These are phyloP conservation scores for Tylochromis polylepis DNA, from an alignment of 2,113 vertebrate species.

Conservation along the genomic window DNA sequence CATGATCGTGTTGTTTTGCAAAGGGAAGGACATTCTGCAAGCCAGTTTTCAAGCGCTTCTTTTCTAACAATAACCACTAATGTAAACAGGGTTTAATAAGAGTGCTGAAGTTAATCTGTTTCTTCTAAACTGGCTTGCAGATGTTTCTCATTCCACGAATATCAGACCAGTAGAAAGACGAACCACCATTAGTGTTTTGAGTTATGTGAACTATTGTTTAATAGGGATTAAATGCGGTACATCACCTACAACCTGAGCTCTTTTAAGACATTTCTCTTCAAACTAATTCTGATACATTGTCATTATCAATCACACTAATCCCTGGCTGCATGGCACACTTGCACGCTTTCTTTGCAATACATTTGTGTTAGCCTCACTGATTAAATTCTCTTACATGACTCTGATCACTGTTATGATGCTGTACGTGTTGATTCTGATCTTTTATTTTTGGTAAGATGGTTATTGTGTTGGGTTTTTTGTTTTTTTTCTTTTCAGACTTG, in stretches of 20 bases:
- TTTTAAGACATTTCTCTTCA: not conserved
- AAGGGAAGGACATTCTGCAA: conserved; percentile 1
- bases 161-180: not conserved
- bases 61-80: not conserved
- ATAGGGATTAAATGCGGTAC: not conserved
- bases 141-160: not conserved
- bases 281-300: conserved; percentile 31
- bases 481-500: not conserved
- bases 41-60: not conserved
- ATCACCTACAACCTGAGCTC: not conserved
- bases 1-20: not conserved
- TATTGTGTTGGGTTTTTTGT: not conserved
- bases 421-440: not conserved
- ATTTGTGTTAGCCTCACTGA: not conserved
- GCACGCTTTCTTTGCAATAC: conserved; percentile 43
- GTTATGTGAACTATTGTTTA: conserved; percentile 61
- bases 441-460: not conserved
- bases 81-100: not conserved
- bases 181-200: not conserved
- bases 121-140: conserved; percentile 12
- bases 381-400: not conserved
- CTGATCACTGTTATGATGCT: not conserved
- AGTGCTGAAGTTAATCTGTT: not conserved
- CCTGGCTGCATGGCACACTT: conserved; percentile 50
- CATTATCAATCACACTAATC: conserved; percentile 34